phyloP scores from a whole-genome alignment of 1,140 invertebrate species.

The Temnothorax curvispinosus region DNA sequence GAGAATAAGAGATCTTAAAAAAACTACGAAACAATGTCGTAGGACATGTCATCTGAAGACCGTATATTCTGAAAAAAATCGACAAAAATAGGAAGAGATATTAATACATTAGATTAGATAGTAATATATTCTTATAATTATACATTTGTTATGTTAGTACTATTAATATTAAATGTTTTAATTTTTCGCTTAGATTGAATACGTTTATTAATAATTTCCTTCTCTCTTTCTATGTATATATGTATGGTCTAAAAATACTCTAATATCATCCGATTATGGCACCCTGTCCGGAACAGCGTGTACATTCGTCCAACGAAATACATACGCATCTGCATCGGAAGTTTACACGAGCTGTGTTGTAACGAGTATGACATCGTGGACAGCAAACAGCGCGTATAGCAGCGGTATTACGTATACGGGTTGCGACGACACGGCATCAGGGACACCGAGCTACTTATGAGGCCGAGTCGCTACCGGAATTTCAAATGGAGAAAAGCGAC shows the following conservation, averaged over 20 bases:
- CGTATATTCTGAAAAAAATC: not conserved
- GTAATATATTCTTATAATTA: not conserved
- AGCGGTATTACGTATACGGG: constrained; percentile 26
- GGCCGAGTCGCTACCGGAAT: constrained; percentile 35
- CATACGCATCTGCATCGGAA: constrained; percentile 5
- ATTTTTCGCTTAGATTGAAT: not conserved
- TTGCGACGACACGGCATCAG: constrained; percentile 31
- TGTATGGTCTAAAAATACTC: not conserved
- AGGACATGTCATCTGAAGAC: not conserved
- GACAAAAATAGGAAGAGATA: not conserved
- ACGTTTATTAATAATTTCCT: not conserved
- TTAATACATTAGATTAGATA: not conserved
- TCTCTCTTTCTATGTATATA: not conserved
- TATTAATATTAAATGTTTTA: not conserved
- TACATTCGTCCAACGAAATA: not conserved
- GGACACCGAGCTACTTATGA: constrained; percentile 43
- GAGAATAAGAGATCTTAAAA: constrained; percentile 73
- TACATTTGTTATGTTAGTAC: not conserved
- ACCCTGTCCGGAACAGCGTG: not conserved
- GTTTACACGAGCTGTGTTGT: constrained; percentile 32
- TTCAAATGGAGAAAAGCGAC: constrained; percentile 22
- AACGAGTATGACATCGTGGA: constrained; percentile 48
- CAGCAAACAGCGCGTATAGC: constrained; percentile 22
- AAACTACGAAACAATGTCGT: constrained; percentile 66
- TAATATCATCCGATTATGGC: not conserved